Evolutionary conservation across 2,888 invertebrate species (phyloP).

Genomic region (Anticlea derivata): DNA sequence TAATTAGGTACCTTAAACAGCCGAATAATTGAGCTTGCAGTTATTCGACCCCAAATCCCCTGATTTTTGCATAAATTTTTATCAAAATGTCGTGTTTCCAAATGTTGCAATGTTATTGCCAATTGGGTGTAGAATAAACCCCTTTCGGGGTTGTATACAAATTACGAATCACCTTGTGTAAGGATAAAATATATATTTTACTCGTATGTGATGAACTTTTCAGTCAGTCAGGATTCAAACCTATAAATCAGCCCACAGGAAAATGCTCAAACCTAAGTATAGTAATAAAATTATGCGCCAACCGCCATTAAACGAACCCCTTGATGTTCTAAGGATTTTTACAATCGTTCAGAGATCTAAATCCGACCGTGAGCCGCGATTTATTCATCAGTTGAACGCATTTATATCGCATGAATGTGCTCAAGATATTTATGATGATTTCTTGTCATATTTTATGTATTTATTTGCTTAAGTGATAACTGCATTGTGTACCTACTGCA

Average conservation of each 20-base stretch:
- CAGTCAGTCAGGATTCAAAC: slow-evolving; percentile 13
- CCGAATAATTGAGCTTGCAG: too few relatives aligned
- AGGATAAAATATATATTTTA: background rate
- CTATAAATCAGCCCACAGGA: slow-evolving; percentile 44
- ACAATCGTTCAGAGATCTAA: slow-evolving; percentile 58
- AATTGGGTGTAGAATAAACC: too few relatives aligned
- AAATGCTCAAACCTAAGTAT: slow-evolving; percentile 4
- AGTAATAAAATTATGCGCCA: slow-evolving; percentile 61
- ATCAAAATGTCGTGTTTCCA: too few relatives aligned
- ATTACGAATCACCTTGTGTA: too few relatives aligned
- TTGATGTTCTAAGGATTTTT: slow-evolving; percentile 68
- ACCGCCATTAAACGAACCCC: slow-evolving; percentile 71
- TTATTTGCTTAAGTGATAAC: slow-evolving; percentile 25
- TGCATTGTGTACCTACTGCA: slow-evolving; percentile 6
- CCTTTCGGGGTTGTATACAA: too few relatives aligned
- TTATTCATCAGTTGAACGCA: slow-evolving; percentile 62
- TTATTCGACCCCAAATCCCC: too few relatives aligned
- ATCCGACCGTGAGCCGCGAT: slow-evolving; percentile 44
- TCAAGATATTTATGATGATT: slow-evolving; percentile 62
- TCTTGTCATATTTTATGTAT: slow-evolving; percentile 39
- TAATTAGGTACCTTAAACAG: too few relatives aligned
- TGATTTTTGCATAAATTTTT: too few relatives aligned
- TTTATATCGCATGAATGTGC: slow-evolving; percentile 62
- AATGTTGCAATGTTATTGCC: too few relatives aligned
- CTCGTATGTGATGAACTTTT: background rate